phyloP scores from a whole-genome alignment of 2,113 vertebrate genomes.

The Tetrax tetrax region DNA sequence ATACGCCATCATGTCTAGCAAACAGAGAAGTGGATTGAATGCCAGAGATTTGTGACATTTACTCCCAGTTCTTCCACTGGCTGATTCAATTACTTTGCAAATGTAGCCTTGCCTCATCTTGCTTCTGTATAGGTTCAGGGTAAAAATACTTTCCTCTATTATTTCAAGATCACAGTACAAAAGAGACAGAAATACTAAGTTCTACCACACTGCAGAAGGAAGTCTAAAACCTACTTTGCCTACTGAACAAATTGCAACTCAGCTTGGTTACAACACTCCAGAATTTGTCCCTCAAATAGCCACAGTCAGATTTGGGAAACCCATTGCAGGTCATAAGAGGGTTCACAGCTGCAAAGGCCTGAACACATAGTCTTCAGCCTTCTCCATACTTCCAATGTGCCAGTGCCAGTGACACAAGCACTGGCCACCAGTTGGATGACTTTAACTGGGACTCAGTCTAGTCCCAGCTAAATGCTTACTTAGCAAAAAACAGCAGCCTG shows the following conservation, averaged over 20 bases:
- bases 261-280: neutral
- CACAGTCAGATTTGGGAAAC: neutral
- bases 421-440: neutral
- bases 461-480: neutral
- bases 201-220: neutral
- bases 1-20: neutral
- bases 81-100: neutral
- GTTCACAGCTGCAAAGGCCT: neutral
- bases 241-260: neutral
- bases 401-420: neutral
- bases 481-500: neutral
- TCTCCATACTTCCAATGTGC: rapidly evolving
- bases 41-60: neutral
- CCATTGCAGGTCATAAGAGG: neutral
- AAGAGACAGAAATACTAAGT: neutral
- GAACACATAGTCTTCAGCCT: neutral
- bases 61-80: neutral
- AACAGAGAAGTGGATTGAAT: neutral
- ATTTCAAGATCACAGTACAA: neutral
- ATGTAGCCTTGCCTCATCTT: neutral
- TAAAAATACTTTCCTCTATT: neutral
- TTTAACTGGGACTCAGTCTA: neutral
- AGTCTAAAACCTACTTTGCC: neutral
- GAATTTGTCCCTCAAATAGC: neutral
- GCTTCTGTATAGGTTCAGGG: neutral